Evolutionary conservation across 2,888 invertebrate genomes (phyloP).

Genomic region (Laspeyria flexula): DNA sequence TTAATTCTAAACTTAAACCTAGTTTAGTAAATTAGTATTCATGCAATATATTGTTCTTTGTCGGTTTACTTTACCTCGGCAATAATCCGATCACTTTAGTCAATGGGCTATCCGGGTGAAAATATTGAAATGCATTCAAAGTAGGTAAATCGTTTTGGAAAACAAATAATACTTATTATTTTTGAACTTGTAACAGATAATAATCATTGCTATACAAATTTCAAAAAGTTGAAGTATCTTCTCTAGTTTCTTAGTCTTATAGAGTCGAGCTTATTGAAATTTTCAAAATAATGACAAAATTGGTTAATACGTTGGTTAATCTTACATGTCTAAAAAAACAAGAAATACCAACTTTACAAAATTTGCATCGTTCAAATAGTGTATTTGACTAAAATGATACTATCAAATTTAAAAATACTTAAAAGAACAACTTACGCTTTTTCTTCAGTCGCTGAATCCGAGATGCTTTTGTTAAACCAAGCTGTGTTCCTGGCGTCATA

Average conservation of each 20-base stretch:
- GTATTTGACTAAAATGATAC: too few species aligned
- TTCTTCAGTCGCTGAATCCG: conserved; percentile 90
- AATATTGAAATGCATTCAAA: conserved; percentile 70
- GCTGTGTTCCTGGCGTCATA: conserved; percentile 95
- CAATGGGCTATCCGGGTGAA: conserved; percentile 90
- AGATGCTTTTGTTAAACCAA: conserved; percentile 93
- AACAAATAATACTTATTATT: background rate
- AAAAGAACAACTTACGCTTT: conserved; percentile 81
- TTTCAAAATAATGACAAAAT: too few species aligned
- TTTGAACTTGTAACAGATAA: too few species aligned
- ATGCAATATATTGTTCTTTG: conserved; percentile 30
- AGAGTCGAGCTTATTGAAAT: too few species aligned
- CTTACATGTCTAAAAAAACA: too few species aligned
- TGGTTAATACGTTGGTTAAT: too few species aligned
- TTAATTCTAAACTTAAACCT: background rate
- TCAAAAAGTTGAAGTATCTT: too few species aligned
- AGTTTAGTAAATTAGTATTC: background rate
- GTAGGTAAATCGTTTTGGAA: conserved; percentile 28
- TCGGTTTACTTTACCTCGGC: conserved; percentile 93
- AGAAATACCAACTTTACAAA: too few species aligned
- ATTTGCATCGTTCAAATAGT: too few species aligned
- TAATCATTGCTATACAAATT: too few species aligned
- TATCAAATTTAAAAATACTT: too few species aligned
- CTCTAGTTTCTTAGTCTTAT: too few species aligned
- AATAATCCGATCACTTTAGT: conserved; percentile 96